Conservation (phyloP, 1,140 invertebrate species). For the Drosophila pandora region DNA sequence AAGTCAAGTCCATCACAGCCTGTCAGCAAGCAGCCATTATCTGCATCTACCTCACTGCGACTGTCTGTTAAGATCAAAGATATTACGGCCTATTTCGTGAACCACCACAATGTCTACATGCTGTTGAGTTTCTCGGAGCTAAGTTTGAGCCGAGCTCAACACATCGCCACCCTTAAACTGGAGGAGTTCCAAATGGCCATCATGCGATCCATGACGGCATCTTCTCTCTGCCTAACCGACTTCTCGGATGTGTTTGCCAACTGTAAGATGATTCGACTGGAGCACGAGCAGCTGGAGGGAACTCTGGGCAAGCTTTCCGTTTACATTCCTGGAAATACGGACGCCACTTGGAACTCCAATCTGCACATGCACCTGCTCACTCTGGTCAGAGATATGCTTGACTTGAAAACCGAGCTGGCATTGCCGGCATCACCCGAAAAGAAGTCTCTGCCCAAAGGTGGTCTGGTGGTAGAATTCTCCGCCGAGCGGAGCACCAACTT, state of each 20-base stretch:
- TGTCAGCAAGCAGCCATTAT: conserved; percentile 8
- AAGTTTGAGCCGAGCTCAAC: conserved; percentile 59
- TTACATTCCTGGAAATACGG: conserved; percentile 87
- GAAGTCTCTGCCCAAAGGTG: conserved; percentile 5
- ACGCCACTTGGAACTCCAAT: conserved; percentile 89
- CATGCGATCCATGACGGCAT: conserved; percentile 79
- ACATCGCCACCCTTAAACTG: conserved; percentile 67
- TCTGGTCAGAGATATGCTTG: conserved; percentile 86
- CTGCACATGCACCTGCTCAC: conserved; percentile 90
- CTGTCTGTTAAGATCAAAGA: conserved; percentile 77
- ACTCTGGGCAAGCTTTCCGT: conserved; percentile 84
- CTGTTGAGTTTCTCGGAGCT: conserved; percentile 78
- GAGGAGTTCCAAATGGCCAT: conserved; percentile 83
- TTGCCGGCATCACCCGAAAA: conserved; percentile 30
- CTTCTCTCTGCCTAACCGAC: conserved; percentile 74
- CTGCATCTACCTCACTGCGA: conserved; percentile 41
- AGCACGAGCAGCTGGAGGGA: conserved; percentile 56
- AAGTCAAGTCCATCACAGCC: conserved; percentile 11
- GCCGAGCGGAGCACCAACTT: conserved; percentile 86
- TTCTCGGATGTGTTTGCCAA: conserved; percentile 79
- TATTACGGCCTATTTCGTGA: conserved; percentile 82
- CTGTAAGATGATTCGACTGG: conserved; percentile 74
- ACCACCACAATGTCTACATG: conserved; percentile 79
- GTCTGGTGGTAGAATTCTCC: conserved; percentile 83
- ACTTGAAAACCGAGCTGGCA: conserved; percentile 83